Evolutionary conservation across 2,797 vertebrate species (phyloP), one percentile per base, ranked within the genome.

Genomic region (Hoplostethus atlanticus): DNA sequence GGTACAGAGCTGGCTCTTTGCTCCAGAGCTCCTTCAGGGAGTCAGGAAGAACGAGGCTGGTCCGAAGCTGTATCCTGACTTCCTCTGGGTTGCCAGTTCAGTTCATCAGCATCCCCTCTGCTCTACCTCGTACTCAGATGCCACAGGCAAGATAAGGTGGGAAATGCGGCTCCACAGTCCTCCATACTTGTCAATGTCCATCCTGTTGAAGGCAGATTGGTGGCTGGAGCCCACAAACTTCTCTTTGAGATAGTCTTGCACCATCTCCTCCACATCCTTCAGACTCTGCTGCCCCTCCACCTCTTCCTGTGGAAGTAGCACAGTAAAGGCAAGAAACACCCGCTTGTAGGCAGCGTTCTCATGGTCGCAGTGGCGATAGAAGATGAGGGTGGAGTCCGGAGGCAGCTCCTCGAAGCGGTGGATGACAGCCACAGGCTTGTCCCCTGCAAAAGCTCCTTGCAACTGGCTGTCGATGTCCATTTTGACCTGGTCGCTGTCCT

Each of bases 141-240:
- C 85, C 1, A 98, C 95, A 0, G 97, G 97, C 3, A 99, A 90
- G 12, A 97, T 91, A 4, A 99, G 87, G 81, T 99, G 97, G 0
- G 97, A 96, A 64, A 99, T 97, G 34, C 97, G 95, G 83, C 97
- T 98, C 98, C 97, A 99, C 16, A 99, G 93, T 28, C 98, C 98
- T 0, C 97, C 92, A 34, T 94, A 87, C 69, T 98, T 97, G 82
- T 99, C 95, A 0, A 80, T 68, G 71, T 99, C 95, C 95, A 99
- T 97, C 71, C 36, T 75, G 83, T 96, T 79, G 4, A 95, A 95
- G 59, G 85, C 85, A 0, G 65, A 31, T 8, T 90, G 61, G 0
- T 40, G 64, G 6, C 52, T 4, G 0, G 84, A 54, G 50, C 47
- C 44, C 64, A 96, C 93, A 71, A 98, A 95, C 60, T 85, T 96